Evolutionary conservation across 2,797 vertebrate species (phyloP).

Genomic region (Poeciliopsis presidionis): DNA sequence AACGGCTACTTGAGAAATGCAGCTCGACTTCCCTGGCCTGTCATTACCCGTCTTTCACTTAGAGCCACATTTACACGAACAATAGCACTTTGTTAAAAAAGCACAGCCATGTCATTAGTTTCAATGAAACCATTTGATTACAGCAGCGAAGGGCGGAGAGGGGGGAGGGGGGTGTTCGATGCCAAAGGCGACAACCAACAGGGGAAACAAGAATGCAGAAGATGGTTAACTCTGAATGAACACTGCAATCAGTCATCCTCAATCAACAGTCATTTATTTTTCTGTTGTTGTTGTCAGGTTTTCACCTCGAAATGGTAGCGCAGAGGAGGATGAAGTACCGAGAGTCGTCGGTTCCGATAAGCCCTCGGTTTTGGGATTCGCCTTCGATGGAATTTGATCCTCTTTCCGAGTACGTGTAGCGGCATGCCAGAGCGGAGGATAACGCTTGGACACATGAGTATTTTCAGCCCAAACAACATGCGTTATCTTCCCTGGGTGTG

Average conservation of each 20-base stretch:
- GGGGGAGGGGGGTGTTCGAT: slow-evolving; percentile 1
- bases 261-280: slow-evolving; percentile 10
- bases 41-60: slow-evolving; percentile 40
- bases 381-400: slow-evolving; percentile 13
- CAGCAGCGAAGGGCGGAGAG: slow-evolving; percentile 10
- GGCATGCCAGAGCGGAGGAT: not conserved
- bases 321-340: not conserved
- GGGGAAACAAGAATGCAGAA: not conserved
- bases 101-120: slow-evolving; percentile 54
- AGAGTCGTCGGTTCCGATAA: slow-evolving; percentile 20
- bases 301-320: not conserved
- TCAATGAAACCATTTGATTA: slow-evolving; percentile 39
- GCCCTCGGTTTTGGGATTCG: slow-evolving; percentile 20
- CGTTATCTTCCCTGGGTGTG: slow-evolving; percentile 23
- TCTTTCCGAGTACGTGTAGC: slow-evolving; percentile 13
- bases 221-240: slow-evolving; percentile 28
- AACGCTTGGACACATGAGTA: slow-evolving; percentile 11
- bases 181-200: slow-evolving; percentile 9
- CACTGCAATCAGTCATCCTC: slow-evolving; percentile 24
- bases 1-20: slow-evolving; percentile 43
- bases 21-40: slow-evolving; percentile 11
- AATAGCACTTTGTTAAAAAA: slow-evolving; percentile 35
- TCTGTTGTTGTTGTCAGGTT: not conserved
- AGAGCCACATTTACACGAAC: slow-evolving; percentile 42
- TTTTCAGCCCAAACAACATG: slow-evolving; percentile 27